Evolutionary conservation across 2,797 vertebrate species (phyloP).

Genomic region (Chelidonichthys spinosus): DNA sequence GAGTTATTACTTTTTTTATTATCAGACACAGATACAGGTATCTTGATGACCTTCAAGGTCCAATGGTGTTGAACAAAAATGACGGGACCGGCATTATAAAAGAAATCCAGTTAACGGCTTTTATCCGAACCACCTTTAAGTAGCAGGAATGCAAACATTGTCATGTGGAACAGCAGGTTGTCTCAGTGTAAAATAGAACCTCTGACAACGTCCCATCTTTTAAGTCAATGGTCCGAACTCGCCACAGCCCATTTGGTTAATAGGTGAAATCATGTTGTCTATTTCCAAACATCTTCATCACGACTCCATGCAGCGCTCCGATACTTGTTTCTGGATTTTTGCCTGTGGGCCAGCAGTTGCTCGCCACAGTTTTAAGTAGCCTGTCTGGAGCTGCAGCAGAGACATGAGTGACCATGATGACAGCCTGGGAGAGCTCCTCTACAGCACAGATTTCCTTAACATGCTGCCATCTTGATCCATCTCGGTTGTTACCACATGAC

Average conservation of each 20-base stretch:
- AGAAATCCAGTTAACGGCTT: constrained; percentile 19
- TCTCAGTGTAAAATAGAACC: constrained; percentile 35
- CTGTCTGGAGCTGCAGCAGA: constrained; percentile 32
- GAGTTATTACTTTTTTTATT: neutral
- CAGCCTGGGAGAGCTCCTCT: constrained; percentile 49
- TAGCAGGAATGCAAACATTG: constrained; percentile 12
- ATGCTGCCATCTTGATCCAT: constrained; percentile 61
- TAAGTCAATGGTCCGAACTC: constrained; percentile 49
- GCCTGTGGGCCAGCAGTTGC: constrained; percentile 48
- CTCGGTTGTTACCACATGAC: constrained; percentile 47
- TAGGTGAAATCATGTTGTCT: constrained; percentile 56
- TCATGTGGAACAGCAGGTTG: neutral
- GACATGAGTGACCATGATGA: constrained; percentile 67
- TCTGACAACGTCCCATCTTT: constrained; percentile 25
- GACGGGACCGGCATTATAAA: neutral
- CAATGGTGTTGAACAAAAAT: constrained; percentile 3
- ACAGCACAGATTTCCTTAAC: constrained; percentile 59
- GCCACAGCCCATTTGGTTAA: constrained; percentile 55
- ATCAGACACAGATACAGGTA: neutral
- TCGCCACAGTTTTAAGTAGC: constrained; percentile 46
- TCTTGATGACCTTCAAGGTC: constrained; percentile 20
- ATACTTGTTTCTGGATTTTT: constrained; percentile 27
- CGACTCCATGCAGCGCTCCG: constrained; percentile 26
- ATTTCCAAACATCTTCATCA: constrained; percentile 46
- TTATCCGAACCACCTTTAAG: constrained; percentile 13